Conservation (phyloP, 2,797 vertebrate genomes). For the Sebastes iracundus region DNA sequence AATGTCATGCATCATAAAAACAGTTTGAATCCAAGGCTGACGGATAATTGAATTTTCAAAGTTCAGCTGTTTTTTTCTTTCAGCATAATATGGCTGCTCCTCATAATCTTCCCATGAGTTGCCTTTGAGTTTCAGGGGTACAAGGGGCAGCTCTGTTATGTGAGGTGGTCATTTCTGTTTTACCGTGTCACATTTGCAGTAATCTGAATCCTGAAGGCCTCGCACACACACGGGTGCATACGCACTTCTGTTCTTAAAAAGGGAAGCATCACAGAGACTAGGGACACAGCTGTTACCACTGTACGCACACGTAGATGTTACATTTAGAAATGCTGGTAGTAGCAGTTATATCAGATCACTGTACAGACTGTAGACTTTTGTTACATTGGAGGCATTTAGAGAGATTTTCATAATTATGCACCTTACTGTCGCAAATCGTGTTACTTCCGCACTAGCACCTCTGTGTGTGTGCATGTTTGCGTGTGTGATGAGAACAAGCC, state of each 20-base stretch:
- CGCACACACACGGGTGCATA: background rate
- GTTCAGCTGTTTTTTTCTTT: background rate
- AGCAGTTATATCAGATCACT: background rate
- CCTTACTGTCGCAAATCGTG: background rate
- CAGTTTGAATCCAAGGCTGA: slow-evolving; percentile 1
- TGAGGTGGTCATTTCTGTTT: background rate
- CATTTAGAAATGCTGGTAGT: background rate
- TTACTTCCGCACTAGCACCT: background rate
- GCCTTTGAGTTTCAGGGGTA: background rate
- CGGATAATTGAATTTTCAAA: background rate
- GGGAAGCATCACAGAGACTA: background rate
- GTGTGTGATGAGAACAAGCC: slow-evolving; percentile 22
- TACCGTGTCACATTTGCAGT: slow-evolving; percentile 25
- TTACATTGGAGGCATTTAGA: background rate
- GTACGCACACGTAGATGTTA: background rate
- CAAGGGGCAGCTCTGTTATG: background rate
- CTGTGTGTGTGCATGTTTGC: background rate
- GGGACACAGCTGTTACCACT: slow-evolving; percentile 21
- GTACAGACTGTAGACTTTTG: background rate
- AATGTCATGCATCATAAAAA: background rate
- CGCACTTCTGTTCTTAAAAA: background rate
- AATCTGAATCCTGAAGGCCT: slow-evolving; percentile 13
- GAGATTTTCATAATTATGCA: background rate
- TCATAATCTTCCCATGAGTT: background rate
- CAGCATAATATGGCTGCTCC: slow-evolving; percentile 6